Evolutionary conservation across 2,113 vertebrate species (phyloP).

Genomic region (Edolisoma coerulescens): DNA sequence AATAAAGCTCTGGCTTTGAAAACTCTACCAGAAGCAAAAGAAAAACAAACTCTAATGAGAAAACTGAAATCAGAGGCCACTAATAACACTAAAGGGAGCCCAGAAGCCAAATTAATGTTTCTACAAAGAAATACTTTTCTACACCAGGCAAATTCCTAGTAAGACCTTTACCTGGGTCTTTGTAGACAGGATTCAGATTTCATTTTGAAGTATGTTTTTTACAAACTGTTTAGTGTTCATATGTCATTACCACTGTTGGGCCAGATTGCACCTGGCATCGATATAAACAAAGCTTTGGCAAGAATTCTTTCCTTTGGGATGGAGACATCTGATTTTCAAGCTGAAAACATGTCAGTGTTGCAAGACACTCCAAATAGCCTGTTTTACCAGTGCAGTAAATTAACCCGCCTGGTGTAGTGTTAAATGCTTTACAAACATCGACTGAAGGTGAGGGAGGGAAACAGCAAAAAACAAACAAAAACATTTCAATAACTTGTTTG

Average conservation of each 20-base stretch:
- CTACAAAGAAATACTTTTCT: slow-evolving; percentile 35
- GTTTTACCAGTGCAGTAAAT: slow-evolving; percentile 67
- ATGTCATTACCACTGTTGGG: slow-evolving; percentile 71
- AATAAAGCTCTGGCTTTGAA: slow-evolving; percentile 44
- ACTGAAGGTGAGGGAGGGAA: slow-evolving; percentile 57
- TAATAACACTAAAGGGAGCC: slow-evolving; percentile 53
- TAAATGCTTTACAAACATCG: slow-evolving; percentile 73
- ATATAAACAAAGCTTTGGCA: slow-evolving; percentile 70
- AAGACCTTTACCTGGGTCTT: slow-evolving; percentile 51
- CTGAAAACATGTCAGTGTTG: slow-evolving; percentile 71
- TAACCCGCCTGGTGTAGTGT: slow-evolving; percentile 73
- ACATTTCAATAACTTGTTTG: slow-evolving; percentile 49
- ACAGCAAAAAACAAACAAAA: slow-evolving; percentile 71
- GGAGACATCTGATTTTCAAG: slow-evolving; percentile 71
- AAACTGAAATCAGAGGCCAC: slow-evolving; percentile 32
- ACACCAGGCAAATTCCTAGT: neutral
- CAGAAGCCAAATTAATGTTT: slow-evolving; percentile 52
- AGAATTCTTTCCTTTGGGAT: slow-evolving; percentile 66
- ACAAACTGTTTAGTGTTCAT: slow-evolving; percentile 62
- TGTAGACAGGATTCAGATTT: slow-evolving; percentile 40
- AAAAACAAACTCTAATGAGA: slow-evolving; percentile 36
- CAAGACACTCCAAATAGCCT: slow-evolving; percentile 68
- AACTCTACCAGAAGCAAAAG: slow-evolving; percentile 32
- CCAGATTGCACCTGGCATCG: slow-evolving; percentile 73
- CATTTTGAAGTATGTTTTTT: slow-evolving; percentile 46